Evolutionary conservation across 2,888 invertebrate genomes (phyloP).

Genomic region (Andrena fulva): DNA sequence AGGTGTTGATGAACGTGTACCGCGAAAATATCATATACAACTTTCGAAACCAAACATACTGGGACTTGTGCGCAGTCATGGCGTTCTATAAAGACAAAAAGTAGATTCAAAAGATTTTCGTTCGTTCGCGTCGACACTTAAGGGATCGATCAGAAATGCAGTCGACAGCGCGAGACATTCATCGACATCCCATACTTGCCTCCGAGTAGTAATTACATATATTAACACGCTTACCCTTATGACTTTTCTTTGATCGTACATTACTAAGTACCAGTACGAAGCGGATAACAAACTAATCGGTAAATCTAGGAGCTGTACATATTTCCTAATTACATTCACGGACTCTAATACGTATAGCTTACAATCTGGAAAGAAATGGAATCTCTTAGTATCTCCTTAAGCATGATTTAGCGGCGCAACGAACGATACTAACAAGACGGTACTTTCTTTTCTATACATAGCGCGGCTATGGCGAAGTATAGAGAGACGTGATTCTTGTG

Average conservation of each 20-base stretch:
- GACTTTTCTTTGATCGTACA: conserved; percentile 79
- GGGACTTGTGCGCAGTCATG: conserved; percentile 95
- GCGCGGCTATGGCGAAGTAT: conserved; percentile 92
- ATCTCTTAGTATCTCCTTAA: conserved; percentile 27
- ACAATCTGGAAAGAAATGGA: conserved; percentile 88
- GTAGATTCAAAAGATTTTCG: conserved; percentile 4
- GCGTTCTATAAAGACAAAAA: conserved; percentile 87
- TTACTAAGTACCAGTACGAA: conserved; percentile 89
- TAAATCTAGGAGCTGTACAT: conserved; percentile 93
- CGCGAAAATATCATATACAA: conserved; percentile 95
- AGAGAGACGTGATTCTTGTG: conserved; percentile 96
- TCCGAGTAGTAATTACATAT: neutral
- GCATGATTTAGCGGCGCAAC: conserved; percentile 9
- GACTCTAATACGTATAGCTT: conserved; percentile 93
- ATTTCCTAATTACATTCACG: conserved; percentile 94
- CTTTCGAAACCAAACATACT: conserved; percentile 97
- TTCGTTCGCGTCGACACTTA: neutral
- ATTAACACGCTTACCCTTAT: conserved; percentile 77
- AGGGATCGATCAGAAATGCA: neutral
- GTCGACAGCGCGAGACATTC: neutral
- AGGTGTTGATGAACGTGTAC: conserved; percentile 95
- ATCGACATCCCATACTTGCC: neutral
- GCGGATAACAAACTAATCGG: conserved; percentile 92
- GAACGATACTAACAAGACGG: conserved; percentile 88
- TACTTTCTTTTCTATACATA: conserved; percentile 91